Conservation (phyloP, 2,113 vertebrate species). For the Alligator mississippiensis region DNA sequence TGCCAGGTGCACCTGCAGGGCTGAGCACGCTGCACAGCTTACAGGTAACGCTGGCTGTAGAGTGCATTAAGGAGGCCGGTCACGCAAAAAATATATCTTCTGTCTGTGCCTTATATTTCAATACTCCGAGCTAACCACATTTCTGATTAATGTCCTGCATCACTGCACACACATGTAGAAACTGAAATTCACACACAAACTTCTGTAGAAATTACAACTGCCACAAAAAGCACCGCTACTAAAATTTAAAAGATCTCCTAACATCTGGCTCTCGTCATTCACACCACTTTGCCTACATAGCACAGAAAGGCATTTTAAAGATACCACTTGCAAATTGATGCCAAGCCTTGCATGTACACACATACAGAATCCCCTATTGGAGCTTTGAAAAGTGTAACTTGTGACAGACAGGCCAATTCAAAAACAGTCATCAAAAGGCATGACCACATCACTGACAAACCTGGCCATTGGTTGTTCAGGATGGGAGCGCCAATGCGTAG, state of each 20-base stretch:
- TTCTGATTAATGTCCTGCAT: not conserved
- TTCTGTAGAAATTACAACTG: not conserved
- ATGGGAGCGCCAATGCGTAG: not conserved
- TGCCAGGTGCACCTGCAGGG: too few relatives aligned
- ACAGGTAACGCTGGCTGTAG: too few relatives aligned
- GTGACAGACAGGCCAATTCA: not conserved
- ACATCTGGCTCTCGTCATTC: not conserved
- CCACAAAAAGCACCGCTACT: not conserved
- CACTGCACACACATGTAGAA: conserved; percentile 11
- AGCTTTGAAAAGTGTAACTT: not conserved
- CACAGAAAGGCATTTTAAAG: not conserved
- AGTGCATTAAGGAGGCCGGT: too few relatives aligned
- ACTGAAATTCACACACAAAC: not conserved
- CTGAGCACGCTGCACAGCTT: too few relatives aligned
- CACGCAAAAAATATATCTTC: too few relatives aligned
- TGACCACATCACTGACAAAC: not conserved
- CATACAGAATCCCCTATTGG: not conserved
- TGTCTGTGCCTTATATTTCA: too few relatives aligned
- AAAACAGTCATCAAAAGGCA: conserved; percentile 5
- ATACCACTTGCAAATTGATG: not conserved
- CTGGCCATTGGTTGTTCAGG: not conserved
- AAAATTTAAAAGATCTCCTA: not conserved
- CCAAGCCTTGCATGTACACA: not conserved
- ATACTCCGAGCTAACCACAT: too few relatives aligned
- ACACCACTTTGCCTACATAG: not conserved